A percentile compares a stretch with the other conserved stretches of the same genome.
Conservation (phyloP, 2,888 invertebrate genomes). For the Tiliacea citrago region DNA sequence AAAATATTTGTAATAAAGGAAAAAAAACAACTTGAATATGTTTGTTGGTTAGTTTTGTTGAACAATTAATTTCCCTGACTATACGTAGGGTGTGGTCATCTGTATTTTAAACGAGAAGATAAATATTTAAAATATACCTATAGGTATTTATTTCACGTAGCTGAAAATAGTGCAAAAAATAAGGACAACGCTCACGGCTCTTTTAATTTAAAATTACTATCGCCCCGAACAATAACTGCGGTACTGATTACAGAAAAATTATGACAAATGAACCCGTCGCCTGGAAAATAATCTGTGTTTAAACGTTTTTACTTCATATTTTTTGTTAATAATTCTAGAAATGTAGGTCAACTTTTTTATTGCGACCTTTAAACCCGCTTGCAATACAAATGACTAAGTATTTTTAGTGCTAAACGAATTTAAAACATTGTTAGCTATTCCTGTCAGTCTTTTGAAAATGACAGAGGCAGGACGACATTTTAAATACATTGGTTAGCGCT, state of each 20-base stretch:
- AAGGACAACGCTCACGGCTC: conserved; percentile 81
- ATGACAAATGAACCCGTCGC: conserved; percentile 61
- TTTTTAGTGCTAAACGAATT: too few relatives aligned
- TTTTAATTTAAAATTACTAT: conserved; percentile 88
- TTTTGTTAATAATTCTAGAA: conserved; percentile 13
- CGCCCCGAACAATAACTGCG: conserved; percentile 72
- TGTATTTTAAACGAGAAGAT: not conserved
- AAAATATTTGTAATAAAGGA: too few relatives aligned
- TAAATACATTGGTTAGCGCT: too few relatives aligned
- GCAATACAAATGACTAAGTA: too few relatives aligned
- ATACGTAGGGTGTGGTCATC: not conserved
- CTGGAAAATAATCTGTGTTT: conserved; percentile 63
- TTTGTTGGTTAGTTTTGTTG: too few relatives aligned
- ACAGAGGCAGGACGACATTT: not conserved
- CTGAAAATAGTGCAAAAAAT: conserved; percentile 62
- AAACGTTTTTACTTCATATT: conserved; percentile 20
- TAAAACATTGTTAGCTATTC: not conserved
- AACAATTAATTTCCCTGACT: not conserved
- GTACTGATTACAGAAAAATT: conserved; percentile 78
- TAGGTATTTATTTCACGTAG: conserved; percentile 29
- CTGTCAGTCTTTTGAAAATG: not conserved
- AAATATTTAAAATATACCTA: not conserved
- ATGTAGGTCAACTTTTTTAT: not conserved
- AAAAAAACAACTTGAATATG: too few relatives aligned
- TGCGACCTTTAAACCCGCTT: not conserved